Conservation (phyloP, 1,140 invertebrate species). For the Caerostris darwini region DNA sequence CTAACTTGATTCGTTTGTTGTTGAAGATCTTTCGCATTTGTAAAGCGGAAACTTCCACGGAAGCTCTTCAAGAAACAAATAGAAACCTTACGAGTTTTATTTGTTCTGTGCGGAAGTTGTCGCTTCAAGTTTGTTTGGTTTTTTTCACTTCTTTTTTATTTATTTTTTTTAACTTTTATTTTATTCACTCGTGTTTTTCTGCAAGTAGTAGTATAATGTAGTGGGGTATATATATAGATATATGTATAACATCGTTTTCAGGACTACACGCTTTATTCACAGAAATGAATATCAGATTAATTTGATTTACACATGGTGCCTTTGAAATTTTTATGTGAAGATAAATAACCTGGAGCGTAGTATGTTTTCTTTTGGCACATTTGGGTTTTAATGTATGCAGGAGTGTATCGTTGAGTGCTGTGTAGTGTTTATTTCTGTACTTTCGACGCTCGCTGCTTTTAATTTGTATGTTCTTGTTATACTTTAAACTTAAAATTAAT, state of each 20-base stretch:
- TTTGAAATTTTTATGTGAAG: background rate
- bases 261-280: no score
- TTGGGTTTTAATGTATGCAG: background rate
- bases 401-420: no score
- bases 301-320: background rate
- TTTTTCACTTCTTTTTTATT: background rate
- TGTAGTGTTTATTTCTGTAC: no score
- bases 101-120: slow-evolving; percentile 5
- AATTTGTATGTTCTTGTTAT: no score
- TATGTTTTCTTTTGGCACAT: background rate
- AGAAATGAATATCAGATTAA: background rate
- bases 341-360: background rate
- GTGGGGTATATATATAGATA: no score
- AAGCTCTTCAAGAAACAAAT: slow-evolving; percentile 8
- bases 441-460: no score
- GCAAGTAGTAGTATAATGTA: no score
- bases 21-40: background rate
- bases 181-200: background rate
- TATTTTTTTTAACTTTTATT: background rate
- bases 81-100: background rate
- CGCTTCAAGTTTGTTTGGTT: background rate
- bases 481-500: no score
- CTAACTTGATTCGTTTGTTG: slow-evolving; percentile 40
- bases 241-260: no score
- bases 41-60: slow-evolving; percentile 3